Evolutionary conservation across 2,113 vertebrate genomes (phyloP).

Genomic region (Aviceda subcristata): DNA sequence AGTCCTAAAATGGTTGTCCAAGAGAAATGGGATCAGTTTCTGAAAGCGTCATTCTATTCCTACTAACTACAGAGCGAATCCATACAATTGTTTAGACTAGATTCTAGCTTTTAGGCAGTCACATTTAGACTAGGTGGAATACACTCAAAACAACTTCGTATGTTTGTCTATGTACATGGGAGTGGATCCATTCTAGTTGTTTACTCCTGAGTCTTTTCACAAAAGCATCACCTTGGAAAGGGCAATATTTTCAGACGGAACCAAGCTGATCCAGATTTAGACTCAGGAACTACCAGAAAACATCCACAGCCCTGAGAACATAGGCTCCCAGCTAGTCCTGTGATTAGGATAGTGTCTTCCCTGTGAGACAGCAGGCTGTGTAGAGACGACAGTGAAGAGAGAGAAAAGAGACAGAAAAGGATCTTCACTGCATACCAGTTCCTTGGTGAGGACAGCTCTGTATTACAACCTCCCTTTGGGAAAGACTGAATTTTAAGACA

Average conservation of each 20-base stretch:
- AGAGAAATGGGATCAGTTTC: not conserved
- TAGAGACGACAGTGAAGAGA: not conserved
- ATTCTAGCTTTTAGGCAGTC: not conserved
- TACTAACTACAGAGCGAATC: not conserved
- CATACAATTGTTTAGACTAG: not conserved
- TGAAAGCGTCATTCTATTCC: not conserved
- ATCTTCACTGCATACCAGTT: not conserved
- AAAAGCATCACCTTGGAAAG: not conserved
- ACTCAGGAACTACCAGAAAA: not conserved
- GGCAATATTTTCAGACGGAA: not conserved
- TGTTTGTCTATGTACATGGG: accelerated
- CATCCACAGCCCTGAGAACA: not conserved
- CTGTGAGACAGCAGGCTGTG: not conserved
- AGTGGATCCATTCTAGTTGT: not conserved
- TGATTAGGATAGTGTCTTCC: not conserved
- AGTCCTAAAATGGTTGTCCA: not conserved
- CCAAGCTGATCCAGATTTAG: not conserved
- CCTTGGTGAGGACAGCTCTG: not conserved
- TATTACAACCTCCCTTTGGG: not conserved
- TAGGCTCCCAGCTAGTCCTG: not conserved
- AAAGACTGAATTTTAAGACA: not conserved
- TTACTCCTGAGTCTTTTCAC: not conserved
- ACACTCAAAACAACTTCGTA: not conserved
- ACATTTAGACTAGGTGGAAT: not conserved
- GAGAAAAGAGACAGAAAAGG: not conserved